Conservation (phyloP, 92 coral and sea anemone genomes). For the Bergia sp. region DNA sequence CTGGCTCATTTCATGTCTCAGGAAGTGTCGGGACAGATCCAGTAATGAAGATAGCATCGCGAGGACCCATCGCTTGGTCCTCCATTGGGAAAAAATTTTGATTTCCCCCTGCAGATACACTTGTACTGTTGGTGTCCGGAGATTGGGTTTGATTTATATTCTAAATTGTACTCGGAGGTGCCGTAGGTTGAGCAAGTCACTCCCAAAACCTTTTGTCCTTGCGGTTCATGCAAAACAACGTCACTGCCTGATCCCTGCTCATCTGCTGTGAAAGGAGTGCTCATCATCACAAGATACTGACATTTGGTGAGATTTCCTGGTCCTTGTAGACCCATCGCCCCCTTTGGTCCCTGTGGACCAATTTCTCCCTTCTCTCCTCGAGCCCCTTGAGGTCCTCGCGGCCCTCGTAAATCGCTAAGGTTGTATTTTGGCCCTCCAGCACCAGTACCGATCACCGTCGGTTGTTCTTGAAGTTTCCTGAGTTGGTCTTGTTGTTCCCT, state of each 20-base stretch:
- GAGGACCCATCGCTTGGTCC: conserved; percentile 22
- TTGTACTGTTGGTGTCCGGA: neutral
- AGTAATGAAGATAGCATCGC: neutral
- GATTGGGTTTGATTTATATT: neutral
- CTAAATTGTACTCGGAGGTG: neutral
- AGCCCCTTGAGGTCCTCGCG: neutral
- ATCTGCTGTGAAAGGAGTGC: conserved; percentile 42
- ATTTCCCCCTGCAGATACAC: conserved; percentile 10
- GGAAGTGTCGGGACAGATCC: conserved; percentile 57
- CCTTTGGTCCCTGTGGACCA: neutral
- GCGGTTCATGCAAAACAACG: neutral
- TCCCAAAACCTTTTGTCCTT: neutral
- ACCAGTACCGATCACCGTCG: neutral
- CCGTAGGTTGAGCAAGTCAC: conserved; percentile 10
- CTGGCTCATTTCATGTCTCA: neutral
- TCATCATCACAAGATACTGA: neutral
- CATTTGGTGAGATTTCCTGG: conserved; percentile 28
- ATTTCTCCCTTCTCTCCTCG: neutral
- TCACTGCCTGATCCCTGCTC: conserved; percentile 37
- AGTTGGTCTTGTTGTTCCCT: neutral
- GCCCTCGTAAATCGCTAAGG: conserved; percentile 10
- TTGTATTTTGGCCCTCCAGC: neutral
- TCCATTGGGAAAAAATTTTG: conserved; percentile 12
- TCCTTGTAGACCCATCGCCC: neutral
- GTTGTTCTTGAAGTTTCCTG: neutral